Conservation (phyloP, 53 echinoderm and acorn worm species). For the Patiria pectinifera region DNA sequence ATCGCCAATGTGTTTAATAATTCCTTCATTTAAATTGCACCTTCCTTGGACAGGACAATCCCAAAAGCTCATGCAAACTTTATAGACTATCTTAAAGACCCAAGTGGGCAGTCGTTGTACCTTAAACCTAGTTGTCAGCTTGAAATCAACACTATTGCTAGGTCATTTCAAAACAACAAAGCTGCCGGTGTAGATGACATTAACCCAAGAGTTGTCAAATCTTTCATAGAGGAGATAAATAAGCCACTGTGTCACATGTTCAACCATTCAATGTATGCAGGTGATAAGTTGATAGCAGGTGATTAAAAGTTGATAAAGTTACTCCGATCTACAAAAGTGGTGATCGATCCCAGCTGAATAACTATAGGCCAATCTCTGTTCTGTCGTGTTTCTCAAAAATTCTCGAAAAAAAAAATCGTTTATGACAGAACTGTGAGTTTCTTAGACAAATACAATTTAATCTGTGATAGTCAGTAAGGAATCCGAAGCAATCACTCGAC, state of each 20-base stretch:
- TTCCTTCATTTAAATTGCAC: not conserved
- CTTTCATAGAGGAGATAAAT: conserved; percentile 1
- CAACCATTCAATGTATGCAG: conserved; percentile 23
- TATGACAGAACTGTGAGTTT: conserved; percentile 25
- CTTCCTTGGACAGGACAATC: not conserved
- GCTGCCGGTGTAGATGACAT: conserved; percentile 32
- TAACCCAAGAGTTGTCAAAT: conserved; percentile 8
- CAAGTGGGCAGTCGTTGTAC: not conserved
- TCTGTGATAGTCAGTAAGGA: conserved; percentile 47
- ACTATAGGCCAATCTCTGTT: conserved; percentile 35
- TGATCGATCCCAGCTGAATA: not conserved
- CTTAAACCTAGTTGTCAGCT: not conserved
- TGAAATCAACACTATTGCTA: not conserved
- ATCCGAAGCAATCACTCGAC: conserved; percentile 30
- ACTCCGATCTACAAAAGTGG: conserved; percentile 38
- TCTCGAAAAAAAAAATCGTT: conserved; percentile 35
- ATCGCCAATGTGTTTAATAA: not conserved
- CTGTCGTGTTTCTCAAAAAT: conserved; percentile 28
- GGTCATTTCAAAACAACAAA: conserved; percentile 41
- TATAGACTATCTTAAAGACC: too few relatives aligned
- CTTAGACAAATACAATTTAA: conserved; percentile 20
- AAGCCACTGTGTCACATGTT: conserved; percentile 45
- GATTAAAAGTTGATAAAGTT: conserved; percentile 21
- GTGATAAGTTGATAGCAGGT: too few relatives aligned
- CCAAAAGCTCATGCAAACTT: not conserved